Base-by-base conservation (phyloP, 1,140 invertebrate genomes). In the Planococcus citri region DNA sequence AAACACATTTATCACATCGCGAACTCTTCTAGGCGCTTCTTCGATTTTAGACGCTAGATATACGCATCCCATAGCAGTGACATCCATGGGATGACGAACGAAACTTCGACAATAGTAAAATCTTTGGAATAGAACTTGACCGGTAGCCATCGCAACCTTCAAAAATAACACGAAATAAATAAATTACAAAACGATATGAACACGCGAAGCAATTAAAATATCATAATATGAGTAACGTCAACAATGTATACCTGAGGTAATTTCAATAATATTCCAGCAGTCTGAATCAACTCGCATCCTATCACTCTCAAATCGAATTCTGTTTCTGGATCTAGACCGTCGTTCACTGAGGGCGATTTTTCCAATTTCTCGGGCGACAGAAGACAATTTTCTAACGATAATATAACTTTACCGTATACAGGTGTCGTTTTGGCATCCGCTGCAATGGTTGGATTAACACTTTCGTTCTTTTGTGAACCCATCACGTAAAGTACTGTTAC, bases 81-180 rank as follows among this genome's bases (percentile, higher is more conserved):
- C 93, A 82, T 99, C 95, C 88, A 98, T 97, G 73, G 92, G 89
- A 79, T 98, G 92, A 99, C 94, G 79, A 99, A 93, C 12, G 95
- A 98, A 81, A 98, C 98, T n/a, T n/a, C n/a, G n/a, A 24, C 92
- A 94, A 80, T 98, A 98, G 79, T 97, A 99, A 81, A 98, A 99
- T 73, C 97, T 83, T 80, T 99, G 97, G 76, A 98, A 94, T 72
- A 99, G 84, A 64, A 99, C 95, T 83, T 99, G 97, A 24, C 94
- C 97, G 0, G 96, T 98, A 20, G 97, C 97, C 94, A 99, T 98
- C 64, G 97, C 97, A 51, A 98, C 95, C 90, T 95, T 77, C 71
- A 20, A 6, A 61, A 57, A n/a, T n/a, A n/a, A n/a, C n/a, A 10
- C 12, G 22, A 69, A 9, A 20, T 60, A 22, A 68, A 37, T 69